Evolutionary conservation across 2,888 invertebrate species (phyloP), one percentile per base, ranked within the genome.

Genomic region (Pinctada fucata): DNA sequence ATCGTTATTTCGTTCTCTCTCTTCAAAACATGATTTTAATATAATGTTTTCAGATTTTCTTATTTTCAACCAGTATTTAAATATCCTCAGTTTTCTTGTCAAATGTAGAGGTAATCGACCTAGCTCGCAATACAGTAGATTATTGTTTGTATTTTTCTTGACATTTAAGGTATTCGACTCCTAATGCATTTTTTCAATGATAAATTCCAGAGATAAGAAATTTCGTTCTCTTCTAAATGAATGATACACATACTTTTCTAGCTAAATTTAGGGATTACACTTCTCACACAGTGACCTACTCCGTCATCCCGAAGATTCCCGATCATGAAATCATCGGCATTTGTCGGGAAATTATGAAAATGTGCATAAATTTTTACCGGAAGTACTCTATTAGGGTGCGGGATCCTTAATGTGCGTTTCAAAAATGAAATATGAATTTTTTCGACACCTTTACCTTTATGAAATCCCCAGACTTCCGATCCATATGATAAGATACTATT

Each of bases 391-490:
- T n/a, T n/a, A n/a, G n/a, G n/a, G n/a, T n/a, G n/a, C n/a, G n/a
- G n/a, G n/a, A n/a, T n/a, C n/a, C n/a, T n/a, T n/a, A n/a, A n/a
- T n/a, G n/a, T n/a, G n/a, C n/a, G n/a, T 48, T 48, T 68, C 13
- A 51, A 75, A 52, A 73, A 68, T 31, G 52, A 45, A 68, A 45
- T 68, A 58, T 51, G 51, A 13, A 73, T 16, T 1, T 67, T n/a
- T 47, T 69, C 75, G 2, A 75, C 48, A 58, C 63, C 72, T 6
- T 50, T 47, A 3, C 47, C 77, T 66, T 71, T 72, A 72, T 77
- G 77, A 13, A 77, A 72, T n/a, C 72, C 72, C 77, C 72, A 77
- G 6, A 72, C 52, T 58, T 72, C 77, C 31, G 77, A 72, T 2
- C 72, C 67, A 67, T 72, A 77, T 6, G 10, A 31, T 51, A 66